phyloP scores from a whole-genome alignment of 2,888 invertebrate genomes.

The Nemotelus nigrinus region DNA sequence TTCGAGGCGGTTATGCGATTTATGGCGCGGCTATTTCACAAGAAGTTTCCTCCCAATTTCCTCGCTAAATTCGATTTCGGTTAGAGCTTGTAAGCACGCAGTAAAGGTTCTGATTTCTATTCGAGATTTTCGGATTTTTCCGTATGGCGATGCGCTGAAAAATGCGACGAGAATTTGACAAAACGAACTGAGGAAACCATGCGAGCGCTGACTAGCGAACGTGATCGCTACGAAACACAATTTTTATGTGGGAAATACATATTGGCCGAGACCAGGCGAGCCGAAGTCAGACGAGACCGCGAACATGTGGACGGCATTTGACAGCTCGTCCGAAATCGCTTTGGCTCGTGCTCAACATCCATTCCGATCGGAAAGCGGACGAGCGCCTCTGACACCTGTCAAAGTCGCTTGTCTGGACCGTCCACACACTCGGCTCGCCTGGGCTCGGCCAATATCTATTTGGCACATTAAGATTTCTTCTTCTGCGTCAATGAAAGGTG shows the following conservation, averaged over 20 bases:
- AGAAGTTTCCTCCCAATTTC: constrained; percentile 10
- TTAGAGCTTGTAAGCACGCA: neutral
- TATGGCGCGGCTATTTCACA: constrained; percentile 11
- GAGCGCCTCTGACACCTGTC: too few species aligned
- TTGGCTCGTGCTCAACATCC: too few species aligned
- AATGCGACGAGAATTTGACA: constrained; percentile 23
- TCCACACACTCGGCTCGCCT: too few species aligned
- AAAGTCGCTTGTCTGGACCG: too few species aligned
- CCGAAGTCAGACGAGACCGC: too few species aligned
- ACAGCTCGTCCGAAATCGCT: too few species aligned
- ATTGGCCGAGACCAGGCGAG: too few species aligned
- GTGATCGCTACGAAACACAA: constrained; percentile 9
- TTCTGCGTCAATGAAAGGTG: constrained; percentile 27
- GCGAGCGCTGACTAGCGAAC: constrained; percentile 19
- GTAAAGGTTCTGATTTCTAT: neutral
- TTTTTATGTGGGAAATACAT: too few species aligned
- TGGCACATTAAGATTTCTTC: neutral
- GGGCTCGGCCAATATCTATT: too few species aligned
- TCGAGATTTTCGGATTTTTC: constrained; percentile 31
- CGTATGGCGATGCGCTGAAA: constrained; percentile 26
- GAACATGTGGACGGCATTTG: too few species aligned
- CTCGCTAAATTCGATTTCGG: constrained; percentile 1
- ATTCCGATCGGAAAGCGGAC: too few species aligned
- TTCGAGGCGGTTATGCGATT: neutral
- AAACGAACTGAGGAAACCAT: constrained; percentile 16